phyloP scores from a whole-genome alignment of 2,888 invertebrate species.

The Iselma pallidipennis region DNA sequence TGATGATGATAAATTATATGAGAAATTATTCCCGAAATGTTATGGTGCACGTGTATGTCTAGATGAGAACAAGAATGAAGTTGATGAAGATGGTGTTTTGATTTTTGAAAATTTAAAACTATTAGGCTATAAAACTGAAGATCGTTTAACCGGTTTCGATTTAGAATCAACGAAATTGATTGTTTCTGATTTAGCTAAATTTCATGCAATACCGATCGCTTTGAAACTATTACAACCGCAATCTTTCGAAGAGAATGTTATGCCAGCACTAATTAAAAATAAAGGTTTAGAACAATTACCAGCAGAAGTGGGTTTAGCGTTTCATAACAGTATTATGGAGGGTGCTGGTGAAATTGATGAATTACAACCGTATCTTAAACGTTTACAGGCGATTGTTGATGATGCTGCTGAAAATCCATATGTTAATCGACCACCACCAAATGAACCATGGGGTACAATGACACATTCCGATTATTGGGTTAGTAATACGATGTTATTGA shows the following conservation, averaged over 20 bases:
- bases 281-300: constrained; percentile 48
- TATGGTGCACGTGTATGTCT: constrained; percentile 61
- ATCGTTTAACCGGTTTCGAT: constrained; percentile 60
- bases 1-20: constrained; percentile 40
- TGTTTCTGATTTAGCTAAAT: constrained; percentile 59
- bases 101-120: constrained; percentile 62
- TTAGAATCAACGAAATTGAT: constrained; percentile 57
- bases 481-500: constrained; percentile 63
- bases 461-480: constrained; percentile 65
- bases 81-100: constrained; percentile 63
- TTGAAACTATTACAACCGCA: constrained; percentile 57
- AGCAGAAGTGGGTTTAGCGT: constrained; percentile 43
- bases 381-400: constrained; percentile 40
- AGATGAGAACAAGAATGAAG: constrained; percentile 47
- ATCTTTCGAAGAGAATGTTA: constrained; percentile 53
- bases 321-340: constrained; percentile 46
- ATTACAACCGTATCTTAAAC: constrained; percentile 40
- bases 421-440: constrained; percentile 43
- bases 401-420: constrained; percentile 34
- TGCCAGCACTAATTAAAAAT: constrained; percentile 51
- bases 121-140: constrained; percentile 58
- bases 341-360: constrained; percentile 39
- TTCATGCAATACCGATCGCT: constrained; percentile 64
- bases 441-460: constrained; percentile 59
- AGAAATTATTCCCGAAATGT: constrained; percentile 56